phyloP scores from a whole-genome alignment of 2,113 vertebrate genomes.

The Lucifuga dentata region DNA sequence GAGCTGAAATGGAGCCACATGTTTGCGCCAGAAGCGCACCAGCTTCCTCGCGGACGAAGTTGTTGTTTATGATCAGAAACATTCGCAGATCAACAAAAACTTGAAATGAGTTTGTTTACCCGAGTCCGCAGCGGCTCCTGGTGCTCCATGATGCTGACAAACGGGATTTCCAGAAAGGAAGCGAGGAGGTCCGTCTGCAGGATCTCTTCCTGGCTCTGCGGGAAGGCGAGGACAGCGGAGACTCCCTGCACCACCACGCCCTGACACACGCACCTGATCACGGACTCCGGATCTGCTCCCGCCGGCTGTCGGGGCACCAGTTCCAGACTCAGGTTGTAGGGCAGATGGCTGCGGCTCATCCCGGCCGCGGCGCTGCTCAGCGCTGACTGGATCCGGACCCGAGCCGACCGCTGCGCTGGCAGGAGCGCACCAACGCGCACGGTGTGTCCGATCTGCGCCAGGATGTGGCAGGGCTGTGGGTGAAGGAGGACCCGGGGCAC shows the following conservation, averaged over 20 bases:
- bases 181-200: slow-evolving; percentile 90
- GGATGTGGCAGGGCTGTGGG: slow-evolving; percentile 86
- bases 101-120: slow-evolving; percentile 72
- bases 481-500: slow-evolving; percentile 72
- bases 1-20: background rate
- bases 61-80: too few species aligned
- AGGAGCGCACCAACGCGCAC: slow-evolving; percentile 87
- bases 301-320: slow-evolving; percentile 74
- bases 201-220: slow-evolving; percentile 88
- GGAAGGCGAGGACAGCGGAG: slow-evolving; percentile 88
- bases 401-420: slow-evolving; percentile 75
- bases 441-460: slow-evolving; percentile 81
- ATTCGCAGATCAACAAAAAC: too few species aligned
- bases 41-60: background rate
- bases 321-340: slow-evolving; percentile 88
- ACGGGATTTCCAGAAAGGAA: slow-evolving; percentile 86
- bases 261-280: slow-evolving; percentile 86
- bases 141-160: slow-evolving; percentile 87
- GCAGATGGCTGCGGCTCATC: slow-evolving; percentile 73
- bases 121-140: slow-evolving; percentile 84
- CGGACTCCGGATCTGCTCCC: slow-evolving; percentile 85
- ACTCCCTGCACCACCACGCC: slow-evolving; percentile 85
- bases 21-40: slow-evolving; percentile 6
- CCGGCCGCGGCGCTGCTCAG: slow-evolving; percentile 75
- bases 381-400: slow-evolving; percentile 79